These are phyloP conservation scores for Danio rerio DNA, from an alignment of 2,113 vertebrate genomes.

Conservation along the genomic window GRCz12tu NC_133194.1:30778501-30779000, in stretches of 20 bases:
- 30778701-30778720: constrained; percentile 85
- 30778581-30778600: no score
- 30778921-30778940: background rate
- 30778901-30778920: constrained; percentile 67
- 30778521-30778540: no score
- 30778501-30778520: no score
- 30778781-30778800: constrained; percentile 92
- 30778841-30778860: constrained; percentile 68
- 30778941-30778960: background rate
- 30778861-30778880: constrained; percentile 79
- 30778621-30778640: no score
- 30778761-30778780: constrained; percentile 88
- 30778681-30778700: background rate
- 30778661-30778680: no score
- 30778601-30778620: no score
- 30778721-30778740: constrained; percentile 86
- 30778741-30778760: constrained; percentile 87
- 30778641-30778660: no score
- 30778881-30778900: constrained; percentile 87
- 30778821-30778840: constrained; percentile 92
- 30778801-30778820: constrained; percentile 97
- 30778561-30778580: no score
- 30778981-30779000: no score
- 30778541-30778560: no score
- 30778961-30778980: no score